Base-by-base conservation (phyloP, 2,888 invertebrate species). In the Archips crataeganus region DNA sequence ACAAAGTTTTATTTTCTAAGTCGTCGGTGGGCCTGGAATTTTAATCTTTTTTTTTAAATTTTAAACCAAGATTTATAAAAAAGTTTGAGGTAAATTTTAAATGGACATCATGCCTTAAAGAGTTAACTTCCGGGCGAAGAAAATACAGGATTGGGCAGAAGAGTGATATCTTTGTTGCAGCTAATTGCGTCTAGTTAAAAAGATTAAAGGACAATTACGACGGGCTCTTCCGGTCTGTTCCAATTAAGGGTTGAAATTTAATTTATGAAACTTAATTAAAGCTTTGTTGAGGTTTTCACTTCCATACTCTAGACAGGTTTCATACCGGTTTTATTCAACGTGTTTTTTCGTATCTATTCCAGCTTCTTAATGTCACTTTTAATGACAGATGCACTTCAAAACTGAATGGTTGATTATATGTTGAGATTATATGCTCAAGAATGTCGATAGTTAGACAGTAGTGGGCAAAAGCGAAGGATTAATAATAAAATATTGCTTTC, bases 171-270 rank as follows among this genome's bases (percentile, higher is more conserved):
- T 60, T 61, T 71, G 34, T 71, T 47, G n/a, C 42, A n/a, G 36
- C 9, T 65, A 71, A 61, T 71, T 60, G 49, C 34, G 36, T 51
- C 15, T 66, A 61, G 51, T 71, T 51, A 65, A 60, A 64, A 47
- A 71, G 59, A 66, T 71, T 71, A 66, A 71, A 66, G 59, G 51
- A 60, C 34, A 63, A 65, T 59, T 39, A 47, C 65, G 13, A 59
- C 2, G 6, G n/a, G n/a, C 51, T 51, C 32, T 65, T 65, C 65
- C 51, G 65, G 47, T 32, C 9, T 42, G 39, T 42, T 13, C 47
- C 45, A 63, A 63, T 63, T 63, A 45, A 39, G 61, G 61, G 8
- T 32, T 47, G 13, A 32, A 63, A 45, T 63, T 47, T n/a, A 45
- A 15, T 42, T 57, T 57, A 57, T 57, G 11, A 32, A 57, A 3